Evolutionary conservation across 2,797 vertebrate genomes (phyloP).

Genomic region (Molossus molossus): DNA sequence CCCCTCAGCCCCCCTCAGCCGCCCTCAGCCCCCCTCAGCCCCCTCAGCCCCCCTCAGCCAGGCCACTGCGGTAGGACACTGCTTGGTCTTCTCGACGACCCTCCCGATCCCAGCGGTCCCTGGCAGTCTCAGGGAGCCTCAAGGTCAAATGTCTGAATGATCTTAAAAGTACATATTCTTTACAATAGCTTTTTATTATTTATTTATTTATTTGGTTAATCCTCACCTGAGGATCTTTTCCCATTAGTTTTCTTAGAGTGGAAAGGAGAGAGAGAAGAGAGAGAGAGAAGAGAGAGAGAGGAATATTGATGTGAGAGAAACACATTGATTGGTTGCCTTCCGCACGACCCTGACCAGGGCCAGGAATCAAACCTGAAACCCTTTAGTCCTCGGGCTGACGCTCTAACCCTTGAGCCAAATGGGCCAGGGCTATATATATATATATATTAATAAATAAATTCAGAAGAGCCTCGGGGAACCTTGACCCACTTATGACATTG

Average conservation of each 20-base stretch:
- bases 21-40: no score
- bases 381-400: no score
- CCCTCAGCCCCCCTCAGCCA: not conserved
- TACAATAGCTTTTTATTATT: not conserved
- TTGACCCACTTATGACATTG: not conserved
- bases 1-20: no score
- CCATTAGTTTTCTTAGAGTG: no score
- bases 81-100: not conserved
- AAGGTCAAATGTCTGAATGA: conserved; percentile 8
- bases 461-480: not conserved
- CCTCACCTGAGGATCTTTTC: no score
- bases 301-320: not conserved
- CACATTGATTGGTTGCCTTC: not conserved
- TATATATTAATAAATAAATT: not conserved
- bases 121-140: not conserved
- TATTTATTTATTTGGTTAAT: no score
- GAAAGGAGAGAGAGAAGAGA: not conserved
- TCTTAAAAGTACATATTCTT: not conserved
- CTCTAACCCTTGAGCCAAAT: no score
- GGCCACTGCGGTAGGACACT: not conserved
- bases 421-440: not conserved
- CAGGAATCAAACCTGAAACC: no score
- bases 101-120: not conserved
- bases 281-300: not conserved
- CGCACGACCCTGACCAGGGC: no score